phyloP scores from a whole-genome alignment of 2,113 vertebrate species.

The Meles meles region DNA sequence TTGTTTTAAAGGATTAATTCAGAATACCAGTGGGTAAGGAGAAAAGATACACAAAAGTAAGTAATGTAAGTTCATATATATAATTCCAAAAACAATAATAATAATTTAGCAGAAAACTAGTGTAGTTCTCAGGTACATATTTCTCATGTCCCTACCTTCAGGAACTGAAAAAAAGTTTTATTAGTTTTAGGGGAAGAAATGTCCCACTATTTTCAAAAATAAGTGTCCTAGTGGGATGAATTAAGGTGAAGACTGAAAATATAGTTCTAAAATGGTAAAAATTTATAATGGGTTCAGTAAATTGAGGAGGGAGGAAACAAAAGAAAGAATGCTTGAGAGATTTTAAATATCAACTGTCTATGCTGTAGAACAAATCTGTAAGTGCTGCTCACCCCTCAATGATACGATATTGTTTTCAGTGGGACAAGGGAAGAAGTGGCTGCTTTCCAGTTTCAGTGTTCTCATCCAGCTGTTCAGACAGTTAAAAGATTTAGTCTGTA shows the following conservation, averaged over 20 bases:
- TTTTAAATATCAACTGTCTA: conserved; percentile 4
- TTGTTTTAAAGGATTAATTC: not conserved
- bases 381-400: not conserved
- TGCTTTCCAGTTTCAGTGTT: conserved; percentile 19
- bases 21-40: not conserved
- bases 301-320: not conserved
- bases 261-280: not conserved
- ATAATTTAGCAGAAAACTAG: not conserved
- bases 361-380: not conserved
- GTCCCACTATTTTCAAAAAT: not conserved
- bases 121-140: not conserved
- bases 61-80: not conserved
- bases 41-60: not conserved
- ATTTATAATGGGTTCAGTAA: conserved; percentile 41
- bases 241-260: conserved; percentile 2
- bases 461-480: conserved; percentile 35
- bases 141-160: not conserved
- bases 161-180: not conserved
- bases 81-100: not conserved
- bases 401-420: not conserved
- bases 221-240: not conserved
- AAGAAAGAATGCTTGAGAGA: not conserved
- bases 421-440: not conserved
- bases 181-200: not conserved
- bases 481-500: not conserved